A percentile compares a stretch with the other conserved stretches of the same genome.
These are phyloP conservation scores for Chaetodon auriga DNA, from an alignment of 2,113 vertebrate genomes.

Conservation along the genomic window DNA sequence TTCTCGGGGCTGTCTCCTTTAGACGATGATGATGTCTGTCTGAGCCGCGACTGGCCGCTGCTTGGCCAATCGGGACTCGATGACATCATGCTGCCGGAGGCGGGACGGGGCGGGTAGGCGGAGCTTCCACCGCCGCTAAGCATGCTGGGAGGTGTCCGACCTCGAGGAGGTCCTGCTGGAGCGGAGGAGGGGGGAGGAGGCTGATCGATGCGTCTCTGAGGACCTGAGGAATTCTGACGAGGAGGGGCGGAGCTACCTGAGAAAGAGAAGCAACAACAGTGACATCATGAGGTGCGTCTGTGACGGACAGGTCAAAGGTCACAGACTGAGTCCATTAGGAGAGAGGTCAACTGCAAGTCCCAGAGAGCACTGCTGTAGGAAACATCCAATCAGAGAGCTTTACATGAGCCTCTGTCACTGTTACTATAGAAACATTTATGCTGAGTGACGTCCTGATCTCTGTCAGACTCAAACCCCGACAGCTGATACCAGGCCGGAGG, in stretches of 20 bases:
- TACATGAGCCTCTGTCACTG: too few species aligned
- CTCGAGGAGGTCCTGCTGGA: conserved; percentile 85
- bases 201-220: conserved; percentile 95
- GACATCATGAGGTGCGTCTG: conserved; percentile 7
- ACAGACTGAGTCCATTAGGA: too few species aligned
- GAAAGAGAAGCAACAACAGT: not conserved
- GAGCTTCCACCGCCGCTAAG: conserved; percentile 80
- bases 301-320: too few species aligned
- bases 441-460: too few species aligned
- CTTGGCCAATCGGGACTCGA: conserved; percentile 85
- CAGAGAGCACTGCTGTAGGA: too few species aligned
- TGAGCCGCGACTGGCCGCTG: conserved; percentile 83
- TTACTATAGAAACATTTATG: too few species aligned
- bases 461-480: too few species aligned
- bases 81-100: conserved; percentile 93
- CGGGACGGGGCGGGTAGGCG: conserved; percentile 90
- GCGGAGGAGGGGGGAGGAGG: conserved; percentile 87
- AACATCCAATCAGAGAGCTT: too few species aligned
- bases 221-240: conserved; percentile 79
- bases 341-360: too few species aligned
- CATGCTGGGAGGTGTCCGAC: conserved; percentile 92
- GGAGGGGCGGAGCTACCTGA: conserved; percentile 57
- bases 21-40: conserved; percentile 95
- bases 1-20: conserved; percentile 96
- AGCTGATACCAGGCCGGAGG: too few species aligned